Conservation (phyloP, 2,888 invertebrate genomes). For the Diarsia rubi region DNA sequence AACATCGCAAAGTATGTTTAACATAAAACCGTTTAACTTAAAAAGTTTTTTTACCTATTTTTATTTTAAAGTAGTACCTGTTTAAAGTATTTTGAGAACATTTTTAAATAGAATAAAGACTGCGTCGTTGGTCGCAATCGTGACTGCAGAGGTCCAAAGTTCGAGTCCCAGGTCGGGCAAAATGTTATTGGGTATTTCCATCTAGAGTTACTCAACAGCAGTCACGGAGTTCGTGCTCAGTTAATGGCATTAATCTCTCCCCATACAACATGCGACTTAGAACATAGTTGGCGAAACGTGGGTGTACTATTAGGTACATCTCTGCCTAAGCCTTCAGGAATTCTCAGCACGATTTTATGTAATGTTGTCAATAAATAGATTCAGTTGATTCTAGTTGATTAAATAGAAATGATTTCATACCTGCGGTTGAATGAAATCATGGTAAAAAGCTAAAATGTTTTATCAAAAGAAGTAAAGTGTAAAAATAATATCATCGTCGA, state of each 20-base stretch:
- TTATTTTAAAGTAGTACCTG: no score
- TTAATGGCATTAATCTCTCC: not conserved
- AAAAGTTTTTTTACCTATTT: no score
- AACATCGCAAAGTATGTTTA: no score
- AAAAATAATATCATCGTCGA: constrained; percentile 21
- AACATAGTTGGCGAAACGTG: not conserved
- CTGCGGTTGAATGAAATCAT: not conserved
- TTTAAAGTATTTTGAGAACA: no score
- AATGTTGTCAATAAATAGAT: not conserved
- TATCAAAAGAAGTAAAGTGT: not conserved
- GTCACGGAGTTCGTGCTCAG: not conserved
- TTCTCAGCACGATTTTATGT: not conserved
- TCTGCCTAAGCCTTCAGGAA: not conserved
- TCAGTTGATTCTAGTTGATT: not conserved
- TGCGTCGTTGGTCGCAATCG: no score
- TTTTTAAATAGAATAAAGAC: no score
- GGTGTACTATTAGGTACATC: not conserved
- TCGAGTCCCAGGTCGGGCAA: not conserved
- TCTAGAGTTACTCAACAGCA: not conserved
- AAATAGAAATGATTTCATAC: not conserved
- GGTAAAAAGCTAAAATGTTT: not conserved
- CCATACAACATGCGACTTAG: not conserved
- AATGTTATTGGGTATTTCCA: not conserved
- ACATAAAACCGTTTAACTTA: no score
- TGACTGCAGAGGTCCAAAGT: no score